Evolutionary conservation across 2,888 invertebrate species (phyloP).

Genomic region (Lepetodrilus schrolli): DNA sequence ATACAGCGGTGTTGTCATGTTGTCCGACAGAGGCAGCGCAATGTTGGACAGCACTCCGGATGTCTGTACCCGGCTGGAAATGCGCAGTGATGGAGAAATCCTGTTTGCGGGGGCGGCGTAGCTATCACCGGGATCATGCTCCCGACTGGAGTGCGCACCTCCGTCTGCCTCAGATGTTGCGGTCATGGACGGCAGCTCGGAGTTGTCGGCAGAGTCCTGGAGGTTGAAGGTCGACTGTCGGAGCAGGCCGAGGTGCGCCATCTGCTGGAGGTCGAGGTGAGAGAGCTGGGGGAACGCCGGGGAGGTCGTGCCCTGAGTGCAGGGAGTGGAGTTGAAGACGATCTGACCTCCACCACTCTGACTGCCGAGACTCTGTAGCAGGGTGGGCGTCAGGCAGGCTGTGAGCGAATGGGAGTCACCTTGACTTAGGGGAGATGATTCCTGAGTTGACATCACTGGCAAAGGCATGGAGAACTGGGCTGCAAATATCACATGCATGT

Average conservation of each 20-base stretch:
- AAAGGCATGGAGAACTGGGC: slow-evolving; percentile 17
- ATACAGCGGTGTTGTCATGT: slow-evolving; percentile 4
- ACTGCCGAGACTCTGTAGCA: background rate
- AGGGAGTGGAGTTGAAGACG: slow-evolving; percentile 1
- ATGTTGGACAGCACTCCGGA: background rate
- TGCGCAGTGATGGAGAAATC: background rate
- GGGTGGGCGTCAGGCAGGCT: background rate
- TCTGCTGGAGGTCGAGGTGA: background rate
- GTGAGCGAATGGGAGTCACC: background rate
- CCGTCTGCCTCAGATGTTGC: background rate
- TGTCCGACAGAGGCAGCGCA: background rate
- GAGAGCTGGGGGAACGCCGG: background rate
- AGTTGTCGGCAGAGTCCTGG: background rate
- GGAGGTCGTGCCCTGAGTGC: background rate
- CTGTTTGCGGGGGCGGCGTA: background rate
- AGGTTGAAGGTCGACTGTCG: background rate
- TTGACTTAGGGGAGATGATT: background rate
- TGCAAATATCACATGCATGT: background rate
- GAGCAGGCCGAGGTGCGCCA: background rate
- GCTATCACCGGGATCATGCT: background rate
- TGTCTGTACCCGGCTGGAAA: background rate
- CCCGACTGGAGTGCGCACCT: background rate
- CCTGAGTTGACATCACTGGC: slow-evolving; percentile 15
- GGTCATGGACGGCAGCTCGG: background rate
- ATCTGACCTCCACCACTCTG: background rate